Conservation (phyloP, 2,888 invertebrate species). For the Didymodactylos carnosus region DNA sequence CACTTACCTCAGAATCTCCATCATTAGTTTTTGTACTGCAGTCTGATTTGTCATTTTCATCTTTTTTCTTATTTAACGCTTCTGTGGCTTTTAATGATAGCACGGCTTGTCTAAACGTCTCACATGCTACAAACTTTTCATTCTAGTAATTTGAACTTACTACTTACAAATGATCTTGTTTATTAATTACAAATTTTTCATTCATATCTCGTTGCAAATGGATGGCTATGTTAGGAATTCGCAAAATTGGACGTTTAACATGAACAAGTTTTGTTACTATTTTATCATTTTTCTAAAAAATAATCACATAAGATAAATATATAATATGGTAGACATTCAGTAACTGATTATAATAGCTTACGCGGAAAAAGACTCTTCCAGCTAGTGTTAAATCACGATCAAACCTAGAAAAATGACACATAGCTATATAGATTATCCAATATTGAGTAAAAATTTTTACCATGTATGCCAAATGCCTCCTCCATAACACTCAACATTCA, state of each 20-base stretch:
- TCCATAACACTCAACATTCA: constrained; percentile 37
- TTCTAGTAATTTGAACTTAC: neutral
- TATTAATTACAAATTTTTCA: constrained; percentile 35
- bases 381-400: constrained; percentile 38
- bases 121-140: neutral
- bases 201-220: constrained; percentile 36
- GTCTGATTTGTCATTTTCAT: neutral
- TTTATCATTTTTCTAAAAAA: constrained; percentile 16
- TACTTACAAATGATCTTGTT: constrained; percentile 34
- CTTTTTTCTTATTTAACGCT: neutral
- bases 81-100: neutral
- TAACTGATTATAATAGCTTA: neutral
- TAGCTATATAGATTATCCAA: too few relatives aligned
- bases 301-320: too few relatives aligned
- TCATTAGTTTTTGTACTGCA: neutral
- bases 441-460: too few relatives aligned
- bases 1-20: neutral
- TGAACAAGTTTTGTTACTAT: constrained; percentile 33
- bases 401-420: too few relatives aligned
- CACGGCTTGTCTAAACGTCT: neutral
- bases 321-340: too few relatives aligned
- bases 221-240: constrained; percentile 38
- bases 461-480: constrained; percentile 41
- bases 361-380: constrained; percentile 33
- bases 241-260: constrained; percentile 33